A percentile compares a stretch with the other conserved stretches of the same genome.
Conservation (phyloP, 2,797 vertebrate genomes). For the Spatula versicolor region DNA sequence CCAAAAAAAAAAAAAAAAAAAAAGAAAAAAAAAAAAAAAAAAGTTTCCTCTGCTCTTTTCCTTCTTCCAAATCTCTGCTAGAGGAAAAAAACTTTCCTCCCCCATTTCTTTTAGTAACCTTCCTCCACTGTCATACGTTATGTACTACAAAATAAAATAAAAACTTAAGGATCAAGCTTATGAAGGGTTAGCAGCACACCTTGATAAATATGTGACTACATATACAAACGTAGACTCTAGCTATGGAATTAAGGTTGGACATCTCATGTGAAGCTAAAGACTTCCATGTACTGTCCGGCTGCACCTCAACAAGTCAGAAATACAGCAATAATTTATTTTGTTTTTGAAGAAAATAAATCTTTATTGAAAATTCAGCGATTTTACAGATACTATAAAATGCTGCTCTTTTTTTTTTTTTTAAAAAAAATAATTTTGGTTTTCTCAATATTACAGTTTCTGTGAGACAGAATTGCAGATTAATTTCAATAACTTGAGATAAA, state of each 20-base stretch:
- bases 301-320: background rate
- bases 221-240: background rate
- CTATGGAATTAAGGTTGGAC: background rate
- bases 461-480: background rate
- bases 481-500: background rate
- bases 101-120: background rate
- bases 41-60: background rate
- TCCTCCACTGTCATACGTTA: slow-evolving; percentile 1
- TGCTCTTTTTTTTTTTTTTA: rapidly evolving
- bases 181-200: background rate
- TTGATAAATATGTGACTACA: background rate
- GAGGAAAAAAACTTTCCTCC: background rate
- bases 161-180: background rate
- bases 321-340: background rate
- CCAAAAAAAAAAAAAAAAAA: background rate
- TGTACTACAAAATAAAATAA: background rate
- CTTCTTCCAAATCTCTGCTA: background rate
- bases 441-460: background rate
- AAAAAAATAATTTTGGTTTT: background rate
- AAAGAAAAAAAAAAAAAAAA: background rate
- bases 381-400: background rate
- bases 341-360: background rate
- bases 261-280: background rate
- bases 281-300: background rate
- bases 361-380: background rate